Evolutionary conservation across 2,113 vertebrate genomes (phyloP).

Genomic region (Coracopsis vasa): DNA sequence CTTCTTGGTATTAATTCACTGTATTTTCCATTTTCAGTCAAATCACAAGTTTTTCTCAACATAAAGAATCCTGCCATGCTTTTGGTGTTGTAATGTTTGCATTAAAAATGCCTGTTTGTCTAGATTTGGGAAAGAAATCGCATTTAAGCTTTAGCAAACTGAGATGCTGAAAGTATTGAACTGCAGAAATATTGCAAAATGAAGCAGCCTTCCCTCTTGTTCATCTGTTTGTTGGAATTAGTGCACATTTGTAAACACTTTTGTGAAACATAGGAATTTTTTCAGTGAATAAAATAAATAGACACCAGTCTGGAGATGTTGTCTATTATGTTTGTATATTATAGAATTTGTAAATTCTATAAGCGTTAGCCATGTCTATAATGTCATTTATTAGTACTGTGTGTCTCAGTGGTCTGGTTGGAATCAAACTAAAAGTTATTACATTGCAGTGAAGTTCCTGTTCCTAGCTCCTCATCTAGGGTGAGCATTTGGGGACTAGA

Average conservation of each 20-base stretch:
- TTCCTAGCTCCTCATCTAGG: background rate
- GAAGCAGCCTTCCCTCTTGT: background rate
- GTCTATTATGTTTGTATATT: background rate
- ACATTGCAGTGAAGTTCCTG: background rate
- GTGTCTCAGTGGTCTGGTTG: background rate
- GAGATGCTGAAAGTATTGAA: background rate
- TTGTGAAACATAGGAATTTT: fast-evolving
- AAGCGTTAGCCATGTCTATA: fast-evolving
- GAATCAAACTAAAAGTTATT: background rate
- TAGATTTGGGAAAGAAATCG: background rate
- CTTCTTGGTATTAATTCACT: background rate
- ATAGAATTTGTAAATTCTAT: background rate
- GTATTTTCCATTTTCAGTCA: background rate
- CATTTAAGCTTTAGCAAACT: background rate
- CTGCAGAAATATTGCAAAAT: background rate
- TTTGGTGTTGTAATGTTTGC: background rate
- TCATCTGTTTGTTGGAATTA: background rate
- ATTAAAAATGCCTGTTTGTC: background rate
- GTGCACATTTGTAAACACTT: background rate
- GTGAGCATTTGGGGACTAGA: background rate
- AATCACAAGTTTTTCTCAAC: background rate
- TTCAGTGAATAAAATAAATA: background rate
- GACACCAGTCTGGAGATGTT: background rate
- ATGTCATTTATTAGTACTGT: background rate
- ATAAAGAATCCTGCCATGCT: background rate